These are phyloP conservation scores for cat (Felis catus) DNA, from an alignment of 2,113 vertebrate genomes.

Conservation along the genomic window DNA sequence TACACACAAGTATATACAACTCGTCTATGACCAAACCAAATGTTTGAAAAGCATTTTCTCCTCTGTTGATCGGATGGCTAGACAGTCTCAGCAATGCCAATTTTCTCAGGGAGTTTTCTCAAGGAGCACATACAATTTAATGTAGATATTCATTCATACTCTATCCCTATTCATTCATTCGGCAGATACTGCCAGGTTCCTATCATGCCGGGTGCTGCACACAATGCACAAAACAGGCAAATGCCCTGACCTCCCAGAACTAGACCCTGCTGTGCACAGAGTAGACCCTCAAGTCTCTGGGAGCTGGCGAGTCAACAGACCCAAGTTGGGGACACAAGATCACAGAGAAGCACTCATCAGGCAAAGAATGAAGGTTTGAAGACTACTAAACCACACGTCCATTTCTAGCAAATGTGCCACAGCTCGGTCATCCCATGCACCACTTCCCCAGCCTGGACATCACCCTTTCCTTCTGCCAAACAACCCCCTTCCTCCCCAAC, in stretches of 20 bases:
- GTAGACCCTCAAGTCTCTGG: not conserved
- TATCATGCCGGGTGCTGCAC: not conserved
- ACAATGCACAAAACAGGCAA: not conserved
- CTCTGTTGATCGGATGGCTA: not conserved
- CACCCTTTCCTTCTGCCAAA: not conserved
- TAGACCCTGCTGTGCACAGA: not conserved
- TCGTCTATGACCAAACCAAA: not conserved
- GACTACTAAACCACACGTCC: rapidly evolving
- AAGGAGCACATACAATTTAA: not conserved
- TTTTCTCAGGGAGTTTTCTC: constrained; percentile 6
- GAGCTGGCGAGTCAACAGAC: not conserved
- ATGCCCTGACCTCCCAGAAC: not conserved
- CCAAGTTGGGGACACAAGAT: not conserved
- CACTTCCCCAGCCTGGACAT: not conserved
- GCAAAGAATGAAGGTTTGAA: not conserved
- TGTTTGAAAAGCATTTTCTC: not conserved
- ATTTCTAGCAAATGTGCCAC: not conserved
- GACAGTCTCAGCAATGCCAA: not conserved
- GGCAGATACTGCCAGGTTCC: not conserved
- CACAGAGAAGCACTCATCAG: not conserved
- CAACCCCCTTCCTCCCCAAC: not conserved
- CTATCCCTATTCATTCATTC: not conserved
- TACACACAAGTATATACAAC: not conserved
- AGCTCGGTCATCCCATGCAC: not conserved
- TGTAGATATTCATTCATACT: not conserved